These are phyloP conservation scores for Holothuria leucospilota DNA, from an alignment of 53 echinoderm and acorn worm species.

Conservation along the genomic window DNA sequence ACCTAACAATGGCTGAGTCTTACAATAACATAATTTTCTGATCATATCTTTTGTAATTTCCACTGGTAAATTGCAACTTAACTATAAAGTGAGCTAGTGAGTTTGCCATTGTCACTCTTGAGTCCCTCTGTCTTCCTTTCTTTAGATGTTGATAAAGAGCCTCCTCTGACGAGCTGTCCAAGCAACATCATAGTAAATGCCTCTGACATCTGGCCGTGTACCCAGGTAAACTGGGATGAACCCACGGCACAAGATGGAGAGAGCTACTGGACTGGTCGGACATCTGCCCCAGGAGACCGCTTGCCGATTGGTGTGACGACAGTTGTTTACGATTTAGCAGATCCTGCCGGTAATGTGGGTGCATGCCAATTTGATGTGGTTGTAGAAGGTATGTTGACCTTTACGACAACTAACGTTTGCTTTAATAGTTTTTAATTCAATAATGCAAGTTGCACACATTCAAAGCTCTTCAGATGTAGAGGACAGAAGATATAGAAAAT, in stretches of 20 bases:
- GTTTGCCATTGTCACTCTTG: not conserved
- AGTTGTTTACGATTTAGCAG: conserved; percentile 68
- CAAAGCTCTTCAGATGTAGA: no score
- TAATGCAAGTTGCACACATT: not conserved
- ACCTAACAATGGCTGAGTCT: no score
- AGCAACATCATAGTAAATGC: conserved; percentile 45
- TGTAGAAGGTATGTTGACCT: conserved; percentile 29
- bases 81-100: no score
- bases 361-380: conserved; percentile 67
- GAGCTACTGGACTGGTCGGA: conserved; percentile 20
- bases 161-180: conserved; percentile 62
- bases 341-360: conserved; percentile 67
- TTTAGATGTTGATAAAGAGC: conserved; percentile 9
- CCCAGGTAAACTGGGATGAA: conserved; percentile 60
- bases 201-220: conserved; percentile 13
- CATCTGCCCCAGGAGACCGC: conserved; percentile 54
- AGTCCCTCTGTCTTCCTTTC: not conserved
- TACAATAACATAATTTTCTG: no score
- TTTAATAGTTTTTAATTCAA: not conserved
- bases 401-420: not conserved
- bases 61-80: no score
- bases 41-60: no score
- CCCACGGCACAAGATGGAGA: conserved; percentile 57
- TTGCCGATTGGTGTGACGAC: conserved; percentile 48
- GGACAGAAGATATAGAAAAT: no score